Evolutionary conservation across 2,888 invertebrate genomes (phyloP).

Genomic region (Zele albiditarsus): DNA sequence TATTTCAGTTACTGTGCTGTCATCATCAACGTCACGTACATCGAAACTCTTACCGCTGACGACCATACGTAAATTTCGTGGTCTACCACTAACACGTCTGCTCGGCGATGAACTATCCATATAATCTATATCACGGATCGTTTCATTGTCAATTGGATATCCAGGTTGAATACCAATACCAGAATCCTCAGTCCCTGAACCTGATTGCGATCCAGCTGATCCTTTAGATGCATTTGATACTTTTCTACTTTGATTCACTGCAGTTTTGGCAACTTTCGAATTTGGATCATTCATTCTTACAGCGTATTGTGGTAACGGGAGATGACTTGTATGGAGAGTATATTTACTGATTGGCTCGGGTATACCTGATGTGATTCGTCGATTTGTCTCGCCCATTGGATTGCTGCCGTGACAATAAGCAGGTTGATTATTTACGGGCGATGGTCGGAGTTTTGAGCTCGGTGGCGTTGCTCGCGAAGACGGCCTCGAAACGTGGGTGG

Average conservation of each 20-base stretch:
- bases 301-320: conserved; percentile 84
- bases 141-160: conserved; percentile 62
- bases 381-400: conserved; percentile 41
- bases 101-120: conserved; percentile 62
- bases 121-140: conserved; percentile 65
- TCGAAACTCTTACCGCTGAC: conserved; percentile 85
- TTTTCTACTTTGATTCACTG: conserved; percentile 82
- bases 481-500: background rate
- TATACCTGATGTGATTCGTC: conserved; percentile 54
- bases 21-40: conserved; percentile 81
- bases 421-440: conserved; percentile 71
- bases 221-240: conserved; percentile 75
- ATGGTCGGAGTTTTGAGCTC: conserved; percentile 71
- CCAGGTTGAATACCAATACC: conserved; percentile 75
- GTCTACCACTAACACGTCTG: conserved; percentile 72
- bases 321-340: conserved; percentile 81
- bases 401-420: conserved; percentile 55
- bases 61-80: conserved; percentile 83
- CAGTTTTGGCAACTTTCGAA: conserved; percentile 82
- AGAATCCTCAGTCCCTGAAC: conserved; percentile 80
- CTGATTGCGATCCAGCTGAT: conserved; percentile 74
- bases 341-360: conserved; percentile 75
- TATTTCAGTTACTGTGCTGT: conserved; percentile 78
- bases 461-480: conserved; percentile 63
- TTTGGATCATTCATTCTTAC: conserved; percentile 77